phyloP scores from a whole-genome alignment of 2,113 vertebrate species.

The Gambusia holbrooki region DNA sequence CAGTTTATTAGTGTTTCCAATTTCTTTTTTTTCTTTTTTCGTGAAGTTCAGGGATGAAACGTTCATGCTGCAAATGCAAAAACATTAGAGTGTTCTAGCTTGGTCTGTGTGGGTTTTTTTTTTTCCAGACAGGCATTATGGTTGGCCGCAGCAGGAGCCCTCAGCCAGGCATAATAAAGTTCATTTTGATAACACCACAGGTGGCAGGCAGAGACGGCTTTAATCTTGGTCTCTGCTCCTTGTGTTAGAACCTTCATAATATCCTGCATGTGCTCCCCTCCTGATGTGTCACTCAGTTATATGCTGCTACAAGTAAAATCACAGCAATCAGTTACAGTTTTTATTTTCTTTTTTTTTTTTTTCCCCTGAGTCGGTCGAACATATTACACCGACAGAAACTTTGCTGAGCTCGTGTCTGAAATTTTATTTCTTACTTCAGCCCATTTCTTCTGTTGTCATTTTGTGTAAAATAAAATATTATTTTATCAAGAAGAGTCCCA shows the following conservation, averaged over 20 bases:
- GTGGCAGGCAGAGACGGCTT: constrained; percentile 47
- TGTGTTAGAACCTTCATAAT: constrained; percentile 35
- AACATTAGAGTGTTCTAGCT: constrained; percentile 9
- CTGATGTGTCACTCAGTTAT: background rate
- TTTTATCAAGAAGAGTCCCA: background rate
- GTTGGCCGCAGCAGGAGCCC: constrained; percentile 54
- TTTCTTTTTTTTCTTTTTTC: background rate
- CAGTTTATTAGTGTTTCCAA: constrained; percentile 17
- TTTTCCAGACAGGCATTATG: constrained; percentile 55
- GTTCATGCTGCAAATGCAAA: constrained; percentile 17
- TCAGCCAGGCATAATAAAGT: constrained; percentile 66
- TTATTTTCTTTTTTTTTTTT: too few species aligned
- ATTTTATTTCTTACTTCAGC: background rate
- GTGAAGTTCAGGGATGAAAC: background rate
- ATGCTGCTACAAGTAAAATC: background rate
- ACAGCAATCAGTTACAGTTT: background rate
- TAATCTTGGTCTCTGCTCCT: constrained; percentile 57
- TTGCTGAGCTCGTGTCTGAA: background rate
- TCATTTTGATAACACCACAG: constrained; percentile 72
- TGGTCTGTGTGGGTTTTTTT: constrained; percentile 15
- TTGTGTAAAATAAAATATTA: background rate
- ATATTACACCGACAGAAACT: too few species aligned
- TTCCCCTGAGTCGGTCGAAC: too few species aligned
- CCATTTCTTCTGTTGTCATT: background rate
- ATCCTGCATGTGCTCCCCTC: constrained; percentile 19